Percentiles rank a stretch among this genome's conserved stretches.
Evolutionary conservation across 2,888 invertebrate genomes (phyloP).

Genomic region (Cerceris ruficornis): DNA sequence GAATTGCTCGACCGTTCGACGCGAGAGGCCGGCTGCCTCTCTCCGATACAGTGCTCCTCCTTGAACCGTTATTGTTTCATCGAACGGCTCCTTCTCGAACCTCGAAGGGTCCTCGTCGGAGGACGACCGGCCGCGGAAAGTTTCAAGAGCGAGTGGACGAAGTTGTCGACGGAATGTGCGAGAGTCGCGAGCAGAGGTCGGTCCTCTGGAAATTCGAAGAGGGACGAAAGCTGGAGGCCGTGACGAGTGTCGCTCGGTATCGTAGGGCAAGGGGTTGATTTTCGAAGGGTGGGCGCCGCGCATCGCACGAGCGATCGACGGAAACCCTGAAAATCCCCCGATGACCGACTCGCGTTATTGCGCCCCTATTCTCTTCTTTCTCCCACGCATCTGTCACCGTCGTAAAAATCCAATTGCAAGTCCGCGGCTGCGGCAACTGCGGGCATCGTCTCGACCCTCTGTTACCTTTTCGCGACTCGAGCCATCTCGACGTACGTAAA

Average conservation of each 20-base stretch:
- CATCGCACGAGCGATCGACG: no score
- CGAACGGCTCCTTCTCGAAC: neutral
- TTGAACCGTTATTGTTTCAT: constrained; percentile 12
- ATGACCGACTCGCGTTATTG: constrained; percentile 3
- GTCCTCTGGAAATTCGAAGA: no score
- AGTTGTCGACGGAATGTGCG: no score
- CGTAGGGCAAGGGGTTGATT: no score
- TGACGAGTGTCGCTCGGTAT: no score
- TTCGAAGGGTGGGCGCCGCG: neutral
- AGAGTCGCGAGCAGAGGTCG: no score
- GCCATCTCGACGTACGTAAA: constrained; percentile 13
- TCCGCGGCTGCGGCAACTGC: neutral
- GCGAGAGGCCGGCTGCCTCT: constrained; percentile 5
- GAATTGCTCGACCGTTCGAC: constrained; percentile 32
- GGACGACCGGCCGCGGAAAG: no score
- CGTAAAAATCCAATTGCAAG: constrained; percentile 37
- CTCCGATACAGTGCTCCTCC: neutral
- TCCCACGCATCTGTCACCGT: constrained; percentile 14
- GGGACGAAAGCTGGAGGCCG: no score
- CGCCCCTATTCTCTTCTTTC: constrained; percentile 17
- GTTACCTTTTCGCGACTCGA: neutral
- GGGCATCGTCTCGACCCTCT: neutral
- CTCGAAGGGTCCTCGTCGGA: no score
- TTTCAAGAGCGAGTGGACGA: no score
- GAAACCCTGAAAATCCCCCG: neutral